Percentiles rank a stretch among this genome's conserved stretches.
These are phyloP conservation scores for Spea bombifrons DNA, from an alignment of 2,113 vertebrate genomes.

Conservation along the genomic window DNA sequence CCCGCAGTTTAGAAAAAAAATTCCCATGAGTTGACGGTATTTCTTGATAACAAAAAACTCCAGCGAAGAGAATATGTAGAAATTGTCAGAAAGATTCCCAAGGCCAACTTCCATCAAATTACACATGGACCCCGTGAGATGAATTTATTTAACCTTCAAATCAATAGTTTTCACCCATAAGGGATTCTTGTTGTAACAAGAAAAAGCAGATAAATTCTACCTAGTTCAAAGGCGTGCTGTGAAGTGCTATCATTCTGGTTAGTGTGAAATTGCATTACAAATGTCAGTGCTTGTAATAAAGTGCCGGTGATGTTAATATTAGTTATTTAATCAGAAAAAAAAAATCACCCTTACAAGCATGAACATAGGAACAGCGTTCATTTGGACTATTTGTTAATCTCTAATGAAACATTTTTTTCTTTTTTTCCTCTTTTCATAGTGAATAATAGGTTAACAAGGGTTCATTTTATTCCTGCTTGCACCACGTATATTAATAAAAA, in stretches of 20 bases:
- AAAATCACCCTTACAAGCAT: constrained; percentile 1
- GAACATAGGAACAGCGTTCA: not conserved
- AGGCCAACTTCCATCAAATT: constrained; percentile 67
- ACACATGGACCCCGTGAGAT: constrained; percentile 57
- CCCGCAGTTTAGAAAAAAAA: constrained; percentile 46
- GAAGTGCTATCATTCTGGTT: constrained; percentile 51
- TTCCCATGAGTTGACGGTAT: constrained; percentile 61
- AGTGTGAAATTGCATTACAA: constrained; percentile 51
- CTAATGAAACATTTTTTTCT: too few species aligned
- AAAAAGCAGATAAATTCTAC: constrained; percentile 53
- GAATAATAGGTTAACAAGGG: not conserved
- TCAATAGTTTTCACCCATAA: constrained; percentile 63
- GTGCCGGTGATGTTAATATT: constrained; percentile 48
- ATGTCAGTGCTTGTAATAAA: constrained; percentile 48
- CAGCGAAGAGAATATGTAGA: constrained; percentile 50
- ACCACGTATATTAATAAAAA: too few species aligned
- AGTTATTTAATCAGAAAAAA: constrained; percentile 48
- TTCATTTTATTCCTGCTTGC: too few species aligned
- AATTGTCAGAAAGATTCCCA: constrained; percentile 64
- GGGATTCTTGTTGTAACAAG: constrained; percentile 64
- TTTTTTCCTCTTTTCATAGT: not conserved
- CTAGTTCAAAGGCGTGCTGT: constrained; percentile 55
- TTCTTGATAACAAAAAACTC: constrained; percentile 54
- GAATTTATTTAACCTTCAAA: constrained; percentile 62
- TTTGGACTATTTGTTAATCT: not conserved